Percentiles rank a stretch among this genome's conserved stretches.
phyloP scores from a whole-genome alignment of 2,113 vertebrate species.

The Macrotus californicus region DNA sequence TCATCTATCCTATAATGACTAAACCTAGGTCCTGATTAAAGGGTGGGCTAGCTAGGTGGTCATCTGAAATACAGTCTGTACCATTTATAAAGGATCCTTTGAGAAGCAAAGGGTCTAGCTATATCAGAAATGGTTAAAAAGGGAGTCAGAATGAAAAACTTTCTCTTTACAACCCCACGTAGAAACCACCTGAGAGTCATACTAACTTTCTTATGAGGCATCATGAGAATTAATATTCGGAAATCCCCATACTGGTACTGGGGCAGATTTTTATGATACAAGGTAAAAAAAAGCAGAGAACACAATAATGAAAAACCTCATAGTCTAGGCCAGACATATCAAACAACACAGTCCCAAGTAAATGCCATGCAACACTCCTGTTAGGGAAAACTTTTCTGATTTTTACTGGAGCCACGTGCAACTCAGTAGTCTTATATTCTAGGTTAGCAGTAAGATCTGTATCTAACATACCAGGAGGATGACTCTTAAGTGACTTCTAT shows the following conservation, averaged over 20 bases:
- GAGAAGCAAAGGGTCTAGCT: background rate
- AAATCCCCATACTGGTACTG: background rate
- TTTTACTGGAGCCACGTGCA: background rate
- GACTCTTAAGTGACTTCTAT: background rate
- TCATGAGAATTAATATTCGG: conserved; percentile 22
- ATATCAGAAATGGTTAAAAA: conserved; percentile 1
- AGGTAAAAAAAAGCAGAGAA: background rate
- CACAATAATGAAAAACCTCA: background rate
- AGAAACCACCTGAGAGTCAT: background rate
- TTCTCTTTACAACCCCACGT: background rate
- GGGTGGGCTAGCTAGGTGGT: background rate
- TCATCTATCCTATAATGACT: background rate
- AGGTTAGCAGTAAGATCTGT: background rate
- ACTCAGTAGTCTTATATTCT: conserved; percentile 1
- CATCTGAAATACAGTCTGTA: background rate
- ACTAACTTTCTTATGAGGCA: background rate
- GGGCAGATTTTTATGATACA: background rate
- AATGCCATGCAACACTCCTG: background rate
- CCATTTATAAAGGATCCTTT: background rate
- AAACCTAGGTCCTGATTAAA: background rate
- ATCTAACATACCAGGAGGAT: background rate
- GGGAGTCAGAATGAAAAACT: background rate
- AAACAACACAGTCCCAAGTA: background rate
- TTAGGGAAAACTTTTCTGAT: background rate
- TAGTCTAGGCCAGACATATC: background rate